Conservation (phyloP, 2,888 invertebrate species). For the Thereva unica region DNA sequence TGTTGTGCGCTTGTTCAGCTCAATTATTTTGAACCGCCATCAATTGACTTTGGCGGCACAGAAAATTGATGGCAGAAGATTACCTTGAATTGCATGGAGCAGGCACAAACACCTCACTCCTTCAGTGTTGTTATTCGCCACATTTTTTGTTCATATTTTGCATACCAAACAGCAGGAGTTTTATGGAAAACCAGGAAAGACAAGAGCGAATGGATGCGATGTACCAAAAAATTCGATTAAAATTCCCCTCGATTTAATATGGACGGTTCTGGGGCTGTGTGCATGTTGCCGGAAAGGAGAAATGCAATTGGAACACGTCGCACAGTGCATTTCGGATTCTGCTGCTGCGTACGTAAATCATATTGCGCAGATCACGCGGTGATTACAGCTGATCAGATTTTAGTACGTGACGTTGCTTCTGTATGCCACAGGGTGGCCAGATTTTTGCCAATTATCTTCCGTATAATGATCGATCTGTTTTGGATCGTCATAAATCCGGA, state of each 20-base stretch:
- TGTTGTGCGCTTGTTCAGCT: no score
- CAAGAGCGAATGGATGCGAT: neutral
- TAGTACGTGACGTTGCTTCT: constrained; percentile 35
- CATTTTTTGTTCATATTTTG: neutral
- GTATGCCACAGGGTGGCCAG: constrained; percentile 10
- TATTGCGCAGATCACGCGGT: constrained; percentile 25
- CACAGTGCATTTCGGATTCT: constrained; percentile 19
- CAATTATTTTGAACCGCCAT: constrained; percentile 5
- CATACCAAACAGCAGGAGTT: neutral
- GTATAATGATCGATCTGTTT: neutral
- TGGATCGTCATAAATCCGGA: constrained; percentile 5
- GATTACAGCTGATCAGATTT: constrained; percentile 35
- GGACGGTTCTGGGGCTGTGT: constrained; percentile 3
- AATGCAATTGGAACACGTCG: constrained; percentile 27
- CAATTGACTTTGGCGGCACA: constrained; percentile 5
- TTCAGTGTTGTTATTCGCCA: neutral
- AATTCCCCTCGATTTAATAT: constrained; percentile 10
- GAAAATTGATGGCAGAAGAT: constrained; percentile 5
- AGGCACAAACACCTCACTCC: constrained; percentile 5
- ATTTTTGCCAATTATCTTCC: constrained; percentile 28
- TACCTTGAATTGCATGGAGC: neutral
- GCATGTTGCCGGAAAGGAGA: constrained; percentile 11
- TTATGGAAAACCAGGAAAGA: constrained; percentile 7
- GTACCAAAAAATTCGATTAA: constrained; percentile 22
- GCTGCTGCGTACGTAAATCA: constrained; percentile 18